A percentile compares a stretch with the other conserved stretches of the same genome.
Evolutionary conservation across 2,113 vertebrate genomes (phyloP).

Genomic region (Lasiurus borealis): DNA sequence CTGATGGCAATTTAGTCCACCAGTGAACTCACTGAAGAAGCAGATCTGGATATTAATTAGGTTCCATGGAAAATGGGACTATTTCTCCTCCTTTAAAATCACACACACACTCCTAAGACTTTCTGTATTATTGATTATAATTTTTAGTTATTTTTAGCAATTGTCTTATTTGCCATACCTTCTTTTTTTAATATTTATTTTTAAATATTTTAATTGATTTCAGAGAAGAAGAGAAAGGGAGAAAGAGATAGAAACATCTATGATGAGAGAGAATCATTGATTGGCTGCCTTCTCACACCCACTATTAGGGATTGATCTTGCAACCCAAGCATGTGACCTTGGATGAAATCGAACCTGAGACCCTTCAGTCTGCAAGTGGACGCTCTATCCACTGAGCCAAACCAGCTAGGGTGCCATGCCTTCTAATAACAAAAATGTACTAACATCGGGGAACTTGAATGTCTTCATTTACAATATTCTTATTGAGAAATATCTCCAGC

Average conservation of each 20-base stretch:
- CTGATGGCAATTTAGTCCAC: not conserved
- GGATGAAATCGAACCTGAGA: too few relatives aligned
- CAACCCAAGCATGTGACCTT: too few relatives aligned
- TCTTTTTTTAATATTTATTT: not conserved
- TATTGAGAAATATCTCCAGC: not conserved
- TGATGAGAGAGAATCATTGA: too few relatives aligned
- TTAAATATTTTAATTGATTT: too few relatives aligned
- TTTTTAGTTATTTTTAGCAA: slow-evolving; percentile 33
- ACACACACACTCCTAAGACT: not conserved
- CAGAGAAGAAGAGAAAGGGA: too few relatives aligned
- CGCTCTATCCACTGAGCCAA: too few relatives aligned
- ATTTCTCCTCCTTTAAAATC: slow-evolving; percentile 12
- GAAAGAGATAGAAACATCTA: too few relatives aligned
- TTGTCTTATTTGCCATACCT: not conserved
- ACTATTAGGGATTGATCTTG: too few relatives aligned
- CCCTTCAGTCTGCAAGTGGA: too few relatives aligned
- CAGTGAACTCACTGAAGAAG: not conserved
- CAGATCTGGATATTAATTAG: not conserved
- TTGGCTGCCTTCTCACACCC: too few relatives aligned
- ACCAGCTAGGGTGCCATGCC: too few relatives aligned
- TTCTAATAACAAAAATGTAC: not conserved
- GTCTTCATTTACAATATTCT: not conserved
- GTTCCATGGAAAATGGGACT: not conserved
- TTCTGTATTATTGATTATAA: not conserved
- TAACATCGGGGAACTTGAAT: not conserved